Evolutionary conservation across 2,888 invertebrate species (phyloP).

Genomic region (Nemapogon koenigi): DNA sequence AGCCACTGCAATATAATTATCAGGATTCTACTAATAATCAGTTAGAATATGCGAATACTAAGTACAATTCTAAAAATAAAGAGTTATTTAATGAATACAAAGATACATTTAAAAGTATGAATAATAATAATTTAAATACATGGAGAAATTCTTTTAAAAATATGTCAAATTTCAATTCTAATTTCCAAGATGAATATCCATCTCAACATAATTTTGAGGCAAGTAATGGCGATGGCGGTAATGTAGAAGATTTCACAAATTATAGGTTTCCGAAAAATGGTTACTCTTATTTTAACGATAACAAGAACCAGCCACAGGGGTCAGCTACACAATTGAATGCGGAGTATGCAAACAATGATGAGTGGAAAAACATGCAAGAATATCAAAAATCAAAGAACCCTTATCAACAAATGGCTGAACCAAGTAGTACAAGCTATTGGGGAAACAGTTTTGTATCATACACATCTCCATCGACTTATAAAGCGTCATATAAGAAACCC

Average conservation of each 20-base stretch:
- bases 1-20: constrained; percentile 1
- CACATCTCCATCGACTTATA: constrained; percentile 1
- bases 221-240: constrained; percentile 37
- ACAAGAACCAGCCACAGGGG: constrained; percentile 2
- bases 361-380: constrained; percentile 5
- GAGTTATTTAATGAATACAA: constrained; percentile 25
- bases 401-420: constrained; percentile 28
- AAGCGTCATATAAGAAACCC: constrained; percentile 20
- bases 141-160: constrained; percentile 36
- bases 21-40: constrained; percentile 4
- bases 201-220: constrained; percentile 35
- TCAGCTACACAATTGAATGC: not conserved
- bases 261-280: constrained; percentile 35
- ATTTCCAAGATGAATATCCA: constrained; percentile 15
- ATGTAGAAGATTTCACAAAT: constrained; percentile 30
- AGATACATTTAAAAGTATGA: constrained; percentile 35
- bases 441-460: constrained; percentile 4
- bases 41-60: constrained; percentile 19
- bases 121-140: constrained; percentile 25
- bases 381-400: constrained; percentile 5
- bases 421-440: constrained; percentile 24
- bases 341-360: not conserved
- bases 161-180: constrained; percentile 22
- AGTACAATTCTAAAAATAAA: constrained; percentile 23
- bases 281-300: constrained; percentile 29